These are phyloP conservation scores for Chamaea fasciata DNA, from an alignment of 2,113 vertebrate species.

Conservation along the genomic window DNA sequence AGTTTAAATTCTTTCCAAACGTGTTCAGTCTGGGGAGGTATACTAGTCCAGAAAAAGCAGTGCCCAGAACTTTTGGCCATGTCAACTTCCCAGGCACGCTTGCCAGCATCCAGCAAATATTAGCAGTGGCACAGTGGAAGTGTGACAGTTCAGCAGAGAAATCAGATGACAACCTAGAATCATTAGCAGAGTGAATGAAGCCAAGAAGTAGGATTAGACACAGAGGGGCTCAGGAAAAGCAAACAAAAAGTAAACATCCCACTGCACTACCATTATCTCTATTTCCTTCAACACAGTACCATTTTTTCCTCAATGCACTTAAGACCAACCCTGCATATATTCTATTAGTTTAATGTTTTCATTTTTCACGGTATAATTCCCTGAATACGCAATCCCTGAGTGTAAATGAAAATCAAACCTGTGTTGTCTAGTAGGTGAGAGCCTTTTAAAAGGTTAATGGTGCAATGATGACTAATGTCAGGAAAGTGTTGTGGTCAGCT, in stretches of 20 bases:
- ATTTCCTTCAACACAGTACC: neutral
- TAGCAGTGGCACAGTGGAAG: neutral
- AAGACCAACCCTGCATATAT: neutral
- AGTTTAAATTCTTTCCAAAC: neutral
- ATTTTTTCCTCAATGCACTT: neutral
- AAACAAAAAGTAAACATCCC: neutral
- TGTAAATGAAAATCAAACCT: neutral
- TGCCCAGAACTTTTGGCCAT: neutral
- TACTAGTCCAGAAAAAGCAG: neutral
- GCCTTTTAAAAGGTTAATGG: constrained; percentile 11
- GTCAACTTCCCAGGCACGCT: neutral
- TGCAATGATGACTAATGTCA: neutral
- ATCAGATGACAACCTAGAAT: neutral
- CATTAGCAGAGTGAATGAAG: neutral
- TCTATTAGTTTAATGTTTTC: neutral
- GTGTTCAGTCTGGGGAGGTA: neutral
- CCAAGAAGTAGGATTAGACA: neutral
- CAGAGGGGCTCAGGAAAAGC: neutral
- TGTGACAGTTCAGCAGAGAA: neutral
- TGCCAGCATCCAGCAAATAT: neutral
- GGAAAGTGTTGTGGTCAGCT: neutral
- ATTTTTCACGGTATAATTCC: neutral
- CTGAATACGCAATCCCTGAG: neutral
- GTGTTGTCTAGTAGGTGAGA: neutral
- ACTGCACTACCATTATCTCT: neutral